Evolutionary conservation across 2,797 vertebrate species (phyloP).

Genomic region (Nyctibius grandis): DNA sequence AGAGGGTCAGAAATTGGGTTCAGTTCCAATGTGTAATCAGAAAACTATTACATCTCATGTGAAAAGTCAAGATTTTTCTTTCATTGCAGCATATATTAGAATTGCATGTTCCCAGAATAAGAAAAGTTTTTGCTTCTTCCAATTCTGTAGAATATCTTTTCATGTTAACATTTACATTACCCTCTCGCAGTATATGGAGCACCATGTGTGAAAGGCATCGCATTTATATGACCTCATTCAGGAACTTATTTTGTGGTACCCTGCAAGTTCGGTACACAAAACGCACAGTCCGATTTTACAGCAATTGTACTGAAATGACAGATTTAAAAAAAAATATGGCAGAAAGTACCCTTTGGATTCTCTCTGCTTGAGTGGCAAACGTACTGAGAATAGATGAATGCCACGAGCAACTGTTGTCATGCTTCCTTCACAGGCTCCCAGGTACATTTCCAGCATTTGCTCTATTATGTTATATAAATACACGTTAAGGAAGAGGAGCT

Average conservation of each 20-base stretch:
- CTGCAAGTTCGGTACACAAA: background rate
- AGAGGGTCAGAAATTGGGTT: background rate
- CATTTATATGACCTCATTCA: background rate
- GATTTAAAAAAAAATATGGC: background rate
- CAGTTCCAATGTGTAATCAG: background rate
- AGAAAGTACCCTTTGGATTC: background rate
- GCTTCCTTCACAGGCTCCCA: background rate
- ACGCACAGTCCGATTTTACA: background rate
- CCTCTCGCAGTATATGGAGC: background rate
- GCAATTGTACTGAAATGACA: background rate
- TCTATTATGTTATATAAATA: background rate
- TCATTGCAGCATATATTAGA: background rate
- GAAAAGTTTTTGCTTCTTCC: background rate
- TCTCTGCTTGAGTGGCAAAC: background rate
- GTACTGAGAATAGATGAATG: background rate
- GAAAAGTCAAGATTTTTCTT: background rate
- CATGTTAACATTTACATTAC: background rate
- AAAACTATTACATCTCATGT: background rate
- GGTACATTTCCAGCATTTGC: slow-evolving; percentile 5
- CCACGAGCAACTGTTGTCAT: background rate
- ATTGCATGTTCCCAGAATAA: background rate
- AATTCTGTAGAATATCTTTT: background rate
- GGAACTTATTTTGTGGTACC: background rate
- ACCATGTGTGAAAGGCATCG: background rate
- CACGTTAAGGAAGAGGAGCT: background rate